These are phyloP conservation scores for Vireo griseus DNA, from an alignment of 2,797 vertebrate genomes.

Conservation along the genomic window DNA sequence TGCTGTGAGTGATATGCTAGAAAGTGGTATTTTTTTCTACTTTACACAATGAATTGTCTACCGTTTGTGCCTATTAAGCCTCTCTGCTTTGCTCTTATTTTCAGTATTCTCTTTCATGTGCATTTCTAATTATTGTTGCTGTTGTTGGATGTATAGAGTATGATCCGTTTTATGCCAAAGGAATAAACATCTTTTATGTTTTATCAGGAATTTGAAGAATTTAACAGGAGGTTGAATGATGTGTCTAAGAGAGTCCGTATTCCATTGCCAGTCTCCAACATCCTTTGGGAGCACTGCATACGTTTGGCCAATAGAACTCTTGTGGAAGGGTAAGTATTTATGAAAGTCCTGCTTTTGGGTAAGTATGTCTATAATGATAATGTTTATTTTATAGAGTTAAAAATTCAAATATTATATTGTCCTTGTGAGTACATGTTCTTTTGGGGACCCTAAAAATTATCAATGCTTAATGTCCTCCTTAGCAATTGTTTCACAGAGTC, in stretches of 20 bases:
- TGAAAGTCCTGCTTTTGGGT: background rate
- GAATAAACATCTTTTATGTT: conserved; percentile 7
- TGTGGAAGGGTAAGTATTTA: conserved; percentile 89
- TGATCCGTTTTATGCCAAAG: background rate
- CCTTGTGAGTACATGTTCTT: background rate
- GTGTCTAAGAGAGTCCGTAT: conserved; percentile 93
- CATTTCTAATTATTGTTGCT: background rate
- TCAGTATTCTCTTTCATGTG: background rate
- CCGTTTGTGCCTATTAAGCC: background rate
- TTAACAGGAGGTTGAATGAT: conserved; percentile 86
- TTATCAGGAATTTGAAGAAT: conserved; percentile 93
- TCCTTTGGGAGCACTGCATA: conserved; percentile 99
- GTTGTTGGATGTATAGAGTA: background rate
- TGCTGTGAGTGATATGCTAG: background rate
- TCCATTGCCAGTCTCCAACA: conserved; percentile 93
- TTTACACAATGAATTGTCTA: background rate
- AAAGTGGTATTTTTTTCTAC: background rate
- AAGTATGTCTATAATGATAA: background rate
- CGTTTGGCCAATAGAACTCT: conserved; percentile 95
- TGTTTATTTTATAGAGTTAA: background rate
- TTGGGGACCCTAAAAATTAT: background rate
- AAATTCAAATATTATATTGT: background rate
- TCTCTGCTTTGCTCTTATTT: background rate
- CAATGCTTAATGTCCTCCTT: background rate
- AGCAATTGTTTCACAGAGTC: background rate